Conservation (phyloP, 2,797 vertebrate genomes). For the Stomatorhinus walkeri region DNA sequence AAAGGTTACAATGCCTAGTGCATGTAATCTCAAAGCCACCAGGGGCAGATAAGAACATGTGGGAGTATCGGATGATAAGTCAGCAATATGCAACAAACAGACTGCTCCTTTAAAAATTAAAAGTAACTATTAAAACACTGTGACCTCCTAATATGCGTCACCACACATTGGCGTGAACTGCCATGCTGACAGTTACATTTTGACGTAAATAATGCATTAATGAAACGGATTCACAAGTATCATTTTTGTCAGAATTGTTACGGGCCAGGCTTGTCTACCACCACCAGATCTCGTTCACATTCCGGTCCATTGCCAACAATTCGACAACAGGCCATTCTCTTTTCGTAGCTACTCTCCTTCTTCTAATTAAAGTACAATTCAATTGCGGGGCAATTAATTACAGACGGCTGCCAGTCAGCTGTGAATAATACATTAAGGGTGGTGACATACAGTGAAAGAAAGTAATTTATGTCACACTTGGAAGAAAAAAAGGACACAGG, state of each 20-base stretch:
- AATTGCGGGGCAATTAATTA: conserved; percentile 42
- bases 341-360: conserved; percentile 28
- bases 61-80: neutral
- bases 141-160: neutral
- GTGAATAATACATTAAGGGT: conserved; percentile 49
- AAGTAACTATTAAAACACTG: neutral
- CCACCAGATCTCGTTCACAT: conserved; percentile 23
- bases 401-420: conserved; percentile 44
- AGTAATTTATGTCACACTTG: conserved; percentile 44
- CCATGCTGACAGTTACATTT: conserved; percentile 28
- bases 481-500: conserved; percentile 30
- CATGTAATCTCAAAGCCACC: neutral
- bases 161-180: conserved; percentile 11
- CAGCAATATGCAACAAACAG: neutral
- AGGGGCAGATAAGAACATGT: neutral
- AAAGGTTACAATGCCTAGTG: neutral
- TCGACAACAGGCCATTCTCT: conserved; percentile 32
- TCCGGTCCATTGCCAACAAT: conserved; percentile 39
- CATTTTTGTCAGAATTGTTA: conserved; percentile 29
- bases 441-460: conserved; percentile 36
- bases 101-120: neutral
- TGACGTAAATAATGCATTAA: conserved; percentile 29
- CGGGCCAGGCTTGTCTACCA: conserved; percentile 30
- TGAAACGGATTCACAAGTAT: conserved; percentile 20
- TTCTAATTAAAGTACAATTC: conserved; percentile 35